These are phyloP conservation scores for Lagorchestes hirsutus DNA, from an alignment of 2,797 vertebrate genomes.

Conservation along the genomic window DNA sequence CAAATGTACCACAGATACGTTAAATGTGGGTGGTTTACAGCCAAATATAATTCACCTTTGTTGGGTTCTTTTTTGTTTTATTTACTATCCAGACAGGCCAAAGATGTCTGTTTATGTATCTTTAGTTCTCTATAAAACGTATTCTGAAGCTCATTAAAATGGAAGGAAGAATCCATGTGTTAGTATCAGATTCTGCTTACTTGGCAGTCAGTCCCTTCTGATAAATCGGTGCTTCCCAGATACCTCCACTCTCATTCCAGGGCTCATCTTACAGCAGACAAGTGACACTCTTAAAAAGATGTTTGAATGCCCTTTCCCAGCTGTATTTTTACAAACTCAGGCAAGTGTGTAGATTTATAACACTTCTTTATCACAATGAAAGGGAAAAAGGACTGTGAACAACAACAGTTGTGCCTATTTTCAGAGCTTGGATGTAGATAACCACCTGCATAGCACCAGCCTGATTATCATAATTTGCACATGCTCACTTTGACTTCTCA, in stretches of 20 bases:
- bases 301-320: constrained; percentile 68
- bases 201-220: constrained; percentile 78
- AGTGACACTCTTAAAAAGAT: constrained; percentile 70
- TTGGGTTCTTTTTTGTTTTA: constrained; percentile 30
- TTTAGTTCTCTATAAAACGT: constrained; percentile 46
- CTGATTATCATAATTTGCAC: not conserved
- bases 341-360: constrained; percentile 27
- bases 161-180: constrained; percentile 63
- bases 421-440: not conserved
- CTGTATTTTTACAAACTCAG: constrained; percentile 51
- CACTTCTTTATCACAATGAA: not conserved
- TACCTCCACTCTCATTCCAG: constrained; percentile 65
- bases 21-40: constrained; percentile 50
- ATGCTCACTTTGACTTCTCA: not conserved
- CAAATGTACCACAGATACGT: not conserved
- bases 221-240: constrained; percentile 76
- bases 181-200: constrained; percentile 78
- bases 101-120: constrained; percentile 55
- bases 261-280: constrained; percentile 79
- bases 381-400: not conserved
- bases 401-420: fast-evolving
- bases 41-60: constrained; percentile 61
- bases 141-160: constrained; percentile 62
- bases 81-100: constrained; percentile 34
- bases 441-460: not conserved